phyloP scores from a whole-genome alignment of 2,797 vertebrate species.

The Ispidina picta region DNA sequence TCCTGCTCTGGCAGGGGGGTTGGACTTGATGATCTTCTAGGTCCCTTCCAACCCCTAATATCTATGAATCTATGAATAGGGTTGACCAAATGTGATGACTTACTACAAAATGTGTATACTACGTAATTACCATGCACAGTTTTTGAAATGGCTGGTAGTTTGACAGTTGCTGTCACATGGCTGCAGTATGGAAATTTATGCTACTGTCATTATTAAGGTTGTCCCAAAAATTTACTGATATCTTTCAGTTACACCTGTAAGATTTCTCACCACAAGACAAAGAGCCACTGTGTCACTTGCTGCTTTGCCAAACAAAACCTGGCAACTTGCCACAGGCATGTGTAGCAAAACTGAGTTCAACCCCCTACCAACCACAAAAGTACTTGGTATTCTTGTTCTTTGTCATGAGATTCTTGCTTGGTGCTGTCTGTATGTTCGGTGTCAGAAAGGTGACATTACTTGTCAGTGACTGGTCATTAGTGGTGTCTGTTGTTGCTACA shows the following conservation, averaged over 20 bases:
- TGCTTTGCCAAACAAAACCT: not conserved
- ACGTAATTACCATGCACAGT: not conserved
- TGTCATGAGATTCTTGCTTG: not conserved
- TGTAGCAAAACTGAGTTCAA: not conserved
- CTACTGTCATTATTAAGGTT: not conserved
- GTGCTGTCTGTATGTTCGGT: not conserved
- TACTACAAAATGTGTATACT: not conserved
- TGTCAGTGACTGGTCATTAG: not conserved
- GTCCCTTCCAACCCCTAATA: no score
- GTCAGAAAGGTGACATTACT: not conserved
- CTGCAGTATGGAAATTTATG: accelerated
- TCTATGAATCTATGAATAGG: no score
- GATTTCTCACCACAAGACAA: not conserved
- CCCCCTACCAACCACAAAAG: not conserved
- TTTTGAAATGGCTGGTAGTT: not conserved
- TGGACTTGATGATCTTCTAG: no score
- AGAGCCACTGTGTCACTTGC: not conserved
- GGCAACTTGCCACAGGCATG: not conserved
- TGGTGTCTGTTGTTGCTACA: not conserved
- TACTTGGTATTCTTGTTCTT: not conserved
- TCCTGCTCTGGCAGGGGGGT: no score
- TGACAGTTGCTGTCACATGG: not conserved
- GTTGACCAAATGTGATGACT: not conserved
- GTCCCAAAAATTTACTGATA: not conserved
- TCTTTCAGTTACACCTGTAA: not conserved